Conservation (phyloP, 2,113 vertebrate genomes). For the Steatornis caripensis region DNA sequence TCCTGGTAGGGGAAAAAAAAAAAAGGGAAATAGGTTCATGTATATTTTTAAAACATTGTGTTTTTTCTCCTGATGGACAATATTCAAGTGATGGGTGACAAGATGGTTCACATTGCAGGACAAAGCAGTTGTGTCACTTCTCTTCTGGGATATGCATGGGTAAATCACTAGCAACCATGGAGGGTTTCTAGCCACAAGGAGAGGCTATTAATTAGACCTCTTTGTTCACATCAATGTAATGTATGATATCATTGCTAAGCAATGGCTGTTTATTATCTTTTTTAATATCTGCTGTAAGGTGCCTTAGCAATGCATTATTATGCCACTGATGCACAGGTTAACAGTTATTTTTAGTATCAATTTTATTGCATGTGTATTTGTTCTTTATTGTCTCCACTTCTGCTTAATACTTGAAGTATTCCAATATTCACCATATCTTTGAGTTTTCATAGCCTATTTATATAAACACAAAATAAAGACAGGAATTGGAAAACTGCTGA, state of each 20-base stretch:
- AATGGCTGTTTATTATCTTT: not conserved
- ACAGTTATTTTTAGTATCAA: slow-evolving; percentile 19
- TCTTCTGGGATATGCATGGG: not conserved
- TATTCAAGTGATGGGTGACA: not conserved
- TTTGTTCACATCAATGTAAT: not conserved
- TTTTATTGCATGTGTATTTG: not conserved
- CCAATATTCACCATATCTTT: not conserved
- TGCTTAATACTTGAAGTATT: not conserved
- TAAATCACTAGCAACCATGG: not conserved
- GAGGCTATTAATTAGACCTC: slow-evolving; percentile 1
- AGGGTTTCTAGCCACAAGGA: not conserved
- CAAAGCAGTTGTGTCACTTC: not conserved
- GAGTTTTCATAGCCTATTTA: slow-evolving; percentile 31
- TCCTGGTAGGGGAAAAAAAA: slow-evolving; percentile 68
- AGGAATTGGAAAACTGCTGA: slow-evolving; percentile 20
- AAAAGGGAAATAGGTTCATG: not conserved
- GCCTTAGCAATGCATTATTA: not conserved
- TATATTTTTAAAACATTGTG: not conserved
- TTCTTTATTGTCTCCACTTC: not conserved
- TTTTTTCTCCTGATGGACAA: not conserved
- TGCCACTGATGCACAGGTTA: not conserved
- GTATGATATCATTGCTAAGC: not conserved
- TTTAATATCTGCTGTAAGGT: not conserved
- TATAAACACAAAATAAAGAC: not conserved
- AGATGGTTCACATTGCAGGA: not conserved